Evolutionary conservation across 2,888 invertebrate species (phyloP).

Genomic region (Dermolepida albohirtum): DNA sequence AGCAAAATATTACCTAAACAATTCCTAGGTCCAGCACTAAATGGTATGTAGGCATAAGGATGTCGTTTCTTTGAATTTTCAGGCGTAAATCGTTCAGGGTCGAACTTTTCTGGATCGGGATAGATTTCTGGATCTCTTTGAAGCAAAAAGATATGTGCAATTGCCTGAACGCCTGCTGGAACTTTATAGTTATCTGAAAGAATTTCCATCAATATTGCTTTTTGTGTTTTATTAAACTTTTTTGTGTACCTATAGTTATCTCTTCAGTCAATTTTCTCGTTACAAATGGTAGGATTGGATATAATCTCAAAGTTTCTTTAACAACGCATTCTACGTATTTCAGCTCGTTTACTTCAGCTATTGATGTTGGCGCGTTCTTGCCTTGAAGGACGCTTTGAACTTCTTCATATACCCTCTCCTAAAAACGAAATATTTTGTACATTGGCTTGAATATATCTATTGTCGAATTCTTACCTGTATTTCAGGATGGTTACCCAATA

Average conservation of each 20-base stretch:
- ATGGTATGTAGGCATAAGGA: slow-evolving; percentile 32
- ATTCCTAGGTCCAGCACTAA: slow-evolving; percentile 39
- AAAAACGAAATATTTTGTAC: slow-evolving; percentile 12
- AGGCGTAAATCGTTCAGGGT: slow-evolving; percentile 33
- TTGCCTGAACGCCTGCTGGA: slow-evolving; percentile 22
- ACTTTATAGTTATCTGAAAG: slow-evolving; percentile 46
- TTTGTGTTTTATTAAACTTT: not conserved
- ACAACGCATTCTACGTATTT: slow-evolving; percentile 58
- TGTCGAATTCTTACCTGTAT: slow-evolving; percentile 12
- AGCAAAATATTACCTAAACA: slow-evolving; percentile 25
- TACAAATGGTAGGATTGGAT: slow-evolving; percentile 23
- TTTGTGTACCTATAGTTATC: slow-evolving; percentile 8
- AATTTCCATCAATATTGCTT: not conserved
- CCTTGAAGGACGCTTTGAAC: slow-evolving; percentile 52
- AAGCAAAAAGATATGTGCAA: slow-evolving; percentile 17
- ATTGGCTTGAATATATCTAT: no score
- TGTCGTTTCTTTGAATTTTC: slow-evolving; percentile 27
- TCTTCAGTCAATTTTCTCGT: slow-evolving; percentile 26
- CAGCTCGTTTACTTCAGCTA: slow-evolving; percentile 55
- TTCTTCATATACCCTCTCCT: slow-evolving; percentile 60
- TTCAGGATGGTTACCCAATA: slow-evolving; percentile 47
- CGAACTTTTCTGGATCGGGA: slow-evolving; percentile 22
- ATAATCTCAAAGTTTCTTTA: slow-evolving; percentile 47
- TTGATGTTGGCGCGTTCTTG: slow-evolving; percentile 36
- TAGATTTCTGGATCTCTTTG: slow-evolving; percentile 21